Conservation (phyloP, 2,113 vertebrate genomes). For the Microcebus lehilahytsara region DNA sequence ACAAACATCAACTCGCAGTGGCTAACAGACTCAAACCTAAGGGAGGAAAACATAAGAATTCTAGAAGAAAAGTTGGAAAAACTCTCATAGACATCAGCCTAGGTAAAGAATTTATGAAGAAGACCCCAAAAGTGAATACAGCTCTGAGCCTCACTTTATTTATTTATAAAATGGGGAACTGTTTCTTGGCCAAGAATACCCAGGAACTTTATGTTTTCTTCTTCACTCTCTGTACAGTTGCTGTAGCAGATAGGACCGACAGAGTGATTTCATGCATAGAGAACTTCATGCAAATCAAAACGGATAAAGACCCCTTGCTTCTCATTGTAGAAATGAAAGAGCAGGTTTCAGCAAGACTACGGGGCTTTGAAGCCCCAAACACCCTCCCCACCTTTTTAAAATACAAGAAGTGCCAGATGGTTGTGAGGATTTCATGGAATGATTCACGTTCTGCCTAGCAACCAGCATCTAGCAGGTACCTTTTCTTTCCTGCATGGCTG, state of each 20-base stretch:
- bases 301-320: background rate
- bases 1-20: no score
- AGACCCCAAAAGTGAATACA: background rate
- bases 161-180: background rate
- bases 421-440: background rate
- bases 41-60: no score
- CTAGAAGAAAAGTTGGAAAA: no score
- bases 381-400: background rate
- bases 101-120: no score
- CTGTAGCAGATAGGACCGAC: background rate
- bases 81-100: no score
- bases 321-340: background rate
- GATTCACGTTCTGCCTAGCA: background rate
- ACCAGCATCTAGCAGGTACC: no score
- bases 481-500: background rate
- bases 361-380: background rate
- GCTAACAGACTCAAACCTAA: no score
- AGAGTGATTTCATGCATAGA: background rate
- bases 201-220: background rate
- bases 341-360: background rate
- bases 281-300: background rate
- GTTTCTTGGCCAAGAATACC: background rate
- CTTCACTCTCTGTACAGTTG: background rate
- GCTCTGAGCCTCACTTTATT: background rate
- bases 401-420: background rate